phyloP scores from a whole-genome alignment of 2,113 vertebrate species.

The Callospermophilus lateralis region DNA sequence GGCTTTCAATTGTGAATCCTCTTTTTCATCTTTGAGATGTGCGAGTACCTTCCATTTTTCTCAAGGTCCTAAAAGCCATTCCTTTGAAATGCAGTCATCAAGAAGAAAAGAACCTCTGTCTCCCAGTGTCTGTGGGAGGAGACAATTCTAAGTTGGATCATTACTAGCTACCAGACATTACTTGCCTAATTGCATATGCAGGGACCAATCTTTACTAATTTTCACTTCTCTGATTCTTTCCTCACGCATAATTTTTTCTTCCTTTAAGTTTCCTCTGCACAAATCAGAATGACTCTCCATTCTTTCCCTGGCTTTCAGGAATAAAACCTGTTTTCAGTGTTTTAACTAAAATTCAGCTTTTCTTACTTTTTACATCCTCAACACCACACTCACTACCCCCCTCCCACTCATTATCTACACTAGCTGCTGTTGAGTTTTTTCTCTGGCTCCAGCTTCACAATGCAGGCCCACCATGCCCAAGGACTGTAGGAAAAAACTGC shows the following conservation, averaged over 20 bases:
- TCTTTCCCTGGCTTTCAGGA: background rate
- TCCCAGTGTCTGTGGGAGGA: background rate
- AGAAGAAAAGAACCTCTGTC: background rate
- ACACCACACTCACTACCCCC: background rate
- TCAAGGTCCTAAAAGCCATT: background rate
- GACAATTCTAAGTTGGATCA: background rate
- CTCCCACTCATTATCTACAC: background rate
- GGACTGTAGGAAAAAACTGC: background rate
- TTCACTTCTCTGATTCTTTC: background rate
- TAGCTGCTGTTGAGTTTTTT: background rate
- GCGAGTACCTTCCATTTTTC: background rate
- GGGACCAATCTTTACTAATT: background rate
- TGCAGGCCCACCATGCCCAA: background rate
- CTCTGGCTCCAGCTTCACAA: background rate
- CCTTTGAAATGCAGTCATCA: background rate
- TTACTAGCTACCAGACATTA: too few species aligned
- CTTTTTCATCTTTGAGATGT: background rate
- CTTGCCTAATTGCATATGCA: background rate
- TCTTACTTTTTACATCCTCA: background rate
- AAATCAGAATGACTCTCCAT: background rate
- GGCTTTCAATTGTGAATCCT: background rate
- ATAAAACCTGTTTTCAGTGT: background rate
- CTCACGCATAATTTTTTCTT: fast-evolving
- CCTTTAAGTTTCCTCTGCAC: too few species aligned
- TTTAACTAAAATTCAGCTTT: background rate